Conservation (phyloP, 2,113 vertebrate genomes). For the Mystacornis crossleyi region DNA sequence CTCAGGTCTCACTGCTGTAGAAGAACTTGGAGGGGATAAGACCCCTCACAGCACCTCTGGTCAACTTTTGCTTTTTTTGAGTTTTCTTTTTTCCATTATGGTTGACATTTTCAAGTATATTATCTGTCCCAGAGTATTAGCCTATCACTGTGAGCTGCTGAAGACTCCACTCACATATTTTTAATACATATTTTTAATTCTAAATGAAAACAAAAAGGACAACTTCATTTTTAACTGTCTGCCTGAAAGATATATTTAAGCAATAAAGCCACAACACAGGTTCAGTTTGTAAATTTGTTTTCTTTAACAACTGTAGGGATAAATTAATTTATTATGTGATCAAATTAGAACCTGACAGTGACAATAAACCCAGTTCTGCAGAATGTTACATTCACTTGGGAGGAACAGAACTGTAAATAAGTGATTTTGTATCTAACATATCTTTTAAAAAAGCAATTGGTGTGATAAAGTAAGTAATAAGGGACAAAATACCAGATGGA, state of each 20-base stretch:
- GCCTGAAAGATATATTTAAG: neutral
- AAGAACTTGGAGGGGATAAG: neutral
- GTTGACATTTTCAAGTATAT: constrained; percentile 8
- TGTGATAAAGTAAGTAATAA: neutral
- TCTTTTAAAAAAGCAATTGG: neutral
- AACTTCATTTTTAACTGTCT: neutral
- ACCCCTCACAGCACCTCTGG: neutral
- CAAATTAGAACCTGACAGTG: constrained; percentile 23
- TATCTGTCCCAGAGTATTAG: neutral
- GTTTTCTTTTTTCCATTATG: neutral
- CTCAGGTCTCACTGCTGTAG: neutral
- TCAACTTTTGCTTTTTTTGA: neutral
- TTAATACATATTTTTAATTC: neutral
- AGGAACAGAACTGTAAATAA: constrained; percentile 41
- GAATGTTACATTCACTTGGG: neutral
- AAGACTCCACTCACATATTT: neutral
- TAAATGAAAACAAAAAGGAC: neutral
- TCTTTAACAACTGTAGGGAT: neutral
- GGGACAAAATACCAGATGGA: neutral
- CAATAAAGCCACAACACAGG: neutral
- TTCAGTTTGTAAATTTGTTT: neutral
- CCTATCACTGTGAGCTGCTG: neutral
- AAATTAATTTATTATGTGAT: constrained; percentile 14
- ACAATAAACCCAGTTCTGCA: constrained; percentile 38
- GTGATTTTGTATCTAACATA: neutral